phyloP scores from a whole-genome alignment of 1,140 invertebrate species.

The Nomia melanderi region DNA sequence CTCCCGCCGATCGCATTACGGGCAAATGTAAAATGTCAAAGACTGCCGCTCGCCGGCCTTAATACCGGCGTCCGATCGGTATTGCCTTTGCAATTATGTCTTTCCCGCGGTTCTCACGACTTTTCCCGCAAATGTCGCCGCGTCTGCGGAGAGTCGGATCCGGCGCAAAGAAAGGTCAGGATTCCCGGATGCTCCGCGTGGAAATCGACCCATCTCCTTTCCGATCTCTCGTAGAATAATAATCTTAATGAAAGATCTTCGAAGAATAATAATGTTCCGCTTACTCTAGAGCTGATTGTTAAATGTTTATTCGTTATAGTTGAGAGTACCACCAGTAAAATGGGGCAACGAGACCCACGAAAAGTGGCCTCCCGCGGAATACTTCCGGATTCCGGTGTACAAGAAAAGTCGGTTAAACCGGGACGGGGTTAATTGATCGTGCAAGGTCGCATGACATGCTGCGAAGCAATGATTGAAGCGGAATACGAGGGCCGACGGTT shows the following conservation, averaged over 20 bases:
- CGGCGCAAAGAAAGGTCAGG: not conserved
- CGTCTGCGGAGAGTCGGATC: not conserved
- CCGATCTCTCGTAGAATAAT: no score
- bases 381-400: no score
- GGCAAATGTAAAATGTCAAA: constrained; percentile 23
- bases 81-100: constrained; percentile 14
- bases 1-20: constrained; percentile 21
- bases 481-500: not conserved
- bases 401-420: not conserved
- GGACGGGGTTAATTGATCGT: not conserved
- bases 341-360: no score
- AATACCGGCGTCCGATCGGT: not conserved
- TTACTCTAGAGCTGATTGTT: no score
- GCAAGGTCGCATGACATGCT: not conserved
- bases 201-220: no score
- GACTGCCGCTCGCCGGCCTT: not conserved
- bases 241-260: no score
- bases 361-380: no score
- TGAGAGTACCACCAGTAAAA: no score
- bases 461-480: not conserved
- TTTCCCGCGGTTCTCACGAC: not conserved
- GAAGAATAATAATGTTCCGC: no score
- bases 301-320: no score
- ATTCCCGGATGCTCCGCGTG: not conserved
- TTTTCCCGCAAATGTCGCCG: not conserved